phyloP scores from a whole-genome alignment of 2,888 invertebrate species.

The Gnatocerus cornutus region DNA sequence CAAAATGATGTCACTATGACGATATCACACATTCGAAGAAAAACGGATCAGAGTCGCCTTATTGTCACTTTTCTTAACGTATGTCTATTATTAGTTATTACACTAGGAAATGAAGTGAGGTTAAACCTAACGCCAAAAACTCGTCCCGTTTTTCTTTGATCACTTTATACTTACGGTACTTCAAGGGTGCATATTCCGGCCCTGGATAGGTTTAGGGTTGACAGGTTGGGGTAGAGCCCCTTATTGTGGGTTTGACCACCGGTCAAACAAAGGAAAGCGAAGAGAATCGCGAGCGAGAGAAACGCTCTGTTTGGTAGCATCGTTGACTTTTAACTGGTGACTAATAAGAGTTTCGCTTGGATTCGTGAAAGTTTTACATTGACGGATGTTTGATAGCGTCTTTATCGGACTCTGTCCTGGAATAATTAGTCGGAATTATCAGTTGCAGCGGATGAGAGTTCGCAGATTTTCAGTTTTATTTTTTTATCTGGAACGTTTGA shows the following conservation, averaged over 20 bases:
- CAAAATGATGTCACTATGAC: too few species aligned
- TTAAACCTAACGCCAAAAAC: too few species aligned
- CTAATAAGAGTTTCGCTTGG: background rate
- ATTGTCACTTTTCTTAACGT: too few species aligned
- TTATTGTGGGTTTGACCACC: conserved; percentile 16
- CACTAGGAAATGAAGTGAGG: too few species aligned
- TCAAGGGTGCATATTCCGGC: conserved; percentile 77
- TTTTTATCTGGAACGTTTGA: too few species aligned
- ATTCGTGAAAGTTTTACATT: conserved; percentile 42
- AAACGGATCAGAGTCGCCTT: too few species aligned
- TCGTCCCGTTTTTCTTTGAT: background rate
- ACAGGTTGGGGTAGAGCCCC: conserved; percentile 45
- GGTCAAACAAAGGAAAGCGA: conserved; percentile 1
- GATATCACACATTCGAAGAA: too few species aligned
- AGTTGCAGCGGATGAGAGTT: too few species aligned
- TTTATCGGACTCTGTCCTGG: conserved; percentile 35
- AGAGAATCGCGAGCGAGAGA: conserved; percentile 21
- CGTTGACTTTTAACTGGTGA: conserved; percentile 37
- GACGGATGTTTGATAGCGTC: conserved; percentile 38
- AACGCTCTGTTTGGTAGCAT: conserved; percentile 46
- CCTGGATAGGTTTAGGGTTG: conserved; percentile 47
- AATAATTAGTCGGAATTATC: too few species aligned
- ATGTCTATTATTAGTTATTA: too few species aligned
- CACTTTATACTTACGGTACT: conserved; percentile 77
- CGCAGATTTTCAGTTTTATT: too few species aligned